Percentiles rank a stretch among this genome's conserved stretches.
These are phyloP conservation scores for Leucophenga montana DNA, from an alignment of 2,888 invertebrate species.

Conservation along the genomic window DNA sequence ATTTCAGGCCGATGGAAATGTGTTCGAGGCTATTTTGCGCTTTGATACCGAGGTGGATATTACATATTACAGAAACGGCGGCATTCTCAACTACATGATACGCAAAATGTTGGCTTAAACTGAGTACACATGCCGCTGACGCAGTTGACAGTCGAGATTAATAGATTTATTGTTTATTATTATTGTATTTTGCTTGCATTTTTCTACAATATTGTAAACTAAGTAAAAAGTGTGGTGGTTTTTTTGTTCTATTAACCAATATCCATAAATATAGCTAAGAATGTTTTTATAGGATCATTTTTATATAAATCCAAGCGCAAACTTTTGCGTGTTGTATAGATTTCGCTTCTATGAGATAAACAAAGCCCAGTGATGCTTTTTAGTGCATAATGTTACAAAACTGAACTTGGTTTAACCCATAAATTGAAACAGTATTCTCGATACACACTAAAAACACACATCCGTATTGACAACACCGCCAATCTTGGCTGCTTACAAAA, in stretches of 20 bases:
- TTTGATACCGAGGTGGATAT: conserved; percentile 99
- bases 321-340: conserved; percentile 34
- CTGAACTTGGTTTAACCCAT: conserved; percentile 73
- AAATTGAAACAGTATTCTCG: conserved; percentile 60
- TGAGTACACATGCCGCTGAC: neutral
- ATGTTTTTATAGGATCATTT: neutral
- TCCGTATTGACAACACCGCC: conserved; percentile 2
- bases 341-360: conserved; percentile 70
- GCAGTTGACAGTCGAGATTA: neutral
- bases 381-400: conserved; percentile 55
- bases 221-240: conserved; percentile 48
- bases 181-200: conserved; percentile 55
- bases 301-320: conserved; percentile 34
- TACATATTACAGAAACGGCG: conserved; percentile 92
- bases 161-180: conserved; percentile 38
- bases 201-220: conserved; percentile 47
- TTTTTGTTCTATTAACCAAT: conserved; percentile 23
- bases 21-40: conserved; percentile 86
- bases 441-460: neutral
- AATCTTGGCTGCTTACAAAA: conserved; percentile 69
- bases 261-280: neutral
- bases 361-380: conserved; percentile 69
- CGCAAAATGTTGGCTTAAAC: conserved; percentile 81
- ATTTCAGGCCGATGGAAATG: conserved; percentile 77
- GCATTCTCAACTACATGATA: conserved; percentile 98